Conservation (phyloP, 2,797 vertebrate species). For the Chelonia mydas region DNA sequence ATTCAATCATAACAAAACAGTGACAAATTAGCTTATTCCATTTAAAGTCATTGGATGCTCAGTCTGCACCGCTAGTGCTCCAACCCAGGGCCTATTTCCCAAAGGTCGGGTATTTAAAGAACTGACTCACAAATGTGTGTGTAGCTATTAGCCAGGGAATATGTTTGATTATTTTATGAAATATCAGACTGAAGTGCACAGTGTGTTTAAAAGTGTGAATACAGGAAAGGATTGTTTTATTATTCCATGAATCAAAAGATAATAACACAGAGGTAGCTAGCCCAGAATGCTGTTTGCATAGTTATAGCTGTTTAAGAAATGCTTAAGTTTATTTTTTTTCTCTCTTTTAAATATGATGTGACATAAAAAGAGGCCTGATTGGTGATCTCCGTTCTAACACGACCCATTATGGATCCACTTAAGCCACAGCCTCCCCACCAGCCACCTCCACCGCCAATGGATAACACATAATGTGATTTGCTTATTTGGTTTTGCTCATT, state of each 20-base stretch:
- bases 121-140: slow-evolving; percentile 6
- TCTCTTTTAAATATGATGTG: slow-evolving; percentile 16
- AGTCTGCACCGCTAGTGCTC: slow-evolving; percentile 44
- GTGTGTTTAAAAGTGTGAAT: slow-evolving; percentile 25
- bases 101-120: slow-evolving; percentile 60
- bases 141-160: slow-evolving; percentile 48
- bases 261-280: not conserved
- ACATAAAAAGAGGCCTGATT: slow-evolving; percentile 18
- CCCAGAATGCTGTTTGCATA: not conserved
- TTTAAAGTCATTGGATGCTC: slow-evolving; percentile 67
- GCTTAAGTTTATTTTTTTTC: not conserved
- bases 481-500: slow-evolving; percentile 32
- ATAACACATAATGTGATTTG: slow-evolving; percentile 7
- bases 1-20: slow-evolving; percentile 76
- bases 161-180: slow-evolving; percentile 57
- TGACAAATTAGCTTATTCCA: slow-evolving; percentile 75
- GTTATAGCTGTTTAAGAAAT: slow-evolving; percentile 25
- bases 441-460: not conserved
- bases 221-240: not conserved
- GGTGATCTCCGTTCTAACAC: not conserved
- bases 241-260: not conserved
- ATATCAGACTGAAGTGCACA: slow-evolving; percentile 22
- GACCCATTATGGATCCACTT: not conserved
- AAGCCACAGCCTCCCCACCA: not conserved
- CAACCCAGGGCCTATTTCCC: slow-evolving; percentile 45